A percentile compares a stretch with the other conserved stretches of the same genome.
phyloP scores from a whole-genome alignment of 2,888 invertebrate genomes.

The Lordiphosa fenestrarum region DNA sequence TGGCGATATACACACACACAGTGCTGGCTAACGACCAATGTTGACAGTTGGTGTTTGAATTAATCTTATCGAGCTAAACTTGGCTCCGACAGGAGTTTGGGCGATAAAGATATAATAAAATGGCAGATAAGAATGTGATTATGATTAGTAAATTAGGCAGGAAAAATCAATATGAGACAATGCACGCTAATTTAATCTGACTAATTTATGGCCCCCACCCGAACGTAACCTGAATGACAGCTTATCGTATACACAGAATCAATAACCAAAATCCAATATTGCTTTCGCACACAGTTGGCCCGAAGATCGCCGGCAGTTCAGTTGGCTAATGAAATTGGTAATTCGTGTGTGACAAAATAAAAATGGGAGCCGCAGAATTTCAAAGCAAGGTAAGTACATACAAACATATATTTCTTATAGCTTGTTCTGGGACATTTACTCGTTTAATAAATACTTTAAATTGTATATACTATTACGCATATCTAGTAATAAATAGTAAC shows the following conservation, averaged over 20 bases:
- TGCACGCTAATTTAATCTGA: conserved; percentile 22
- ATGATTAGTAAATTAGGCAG: no score
- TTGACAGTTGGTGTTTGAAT: conserved; percentile 12
- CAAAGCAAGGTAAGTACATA: conserved; percentile 44
- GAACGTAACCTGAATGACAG: conserved; percentile 24
- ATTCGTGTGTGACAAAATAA: background rate
- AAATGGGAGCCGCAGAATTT: conserved; percentile 35
- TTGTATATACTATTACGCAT: conserved; percentile 36
- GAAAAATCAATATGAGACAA: background rate
- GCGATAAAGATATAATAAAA: no score
- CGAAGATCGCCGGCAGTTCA: conserved; percentile 14
- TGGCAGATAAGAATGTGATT: no score
- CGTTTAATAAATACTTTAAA: conserved; percentile 37
- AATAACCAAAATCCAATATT: conserved; percentile 16
- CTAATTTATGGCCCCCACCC: conserved; percentile 29
- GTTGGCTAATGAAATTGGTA: background rate
- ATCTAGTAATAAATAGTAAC: conserved; percentile 32
- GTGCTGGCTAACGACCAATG: conserved; percentile 3
- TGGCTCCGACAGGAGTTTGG: no score
- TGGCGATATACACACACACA: background rate
- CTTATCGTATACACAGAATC: conserved; percentile 35
- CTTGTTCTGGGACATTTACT: background rate
- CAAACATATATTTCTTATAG: conserved; percentile 1
- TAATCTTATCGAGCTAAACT: background rate
- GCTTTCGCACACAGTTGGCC: conserved; percentile 14